phyloP scores from a whole-genome alignment of 2,113 vertebrate species.

The Emydura subglobosa region DNA sequence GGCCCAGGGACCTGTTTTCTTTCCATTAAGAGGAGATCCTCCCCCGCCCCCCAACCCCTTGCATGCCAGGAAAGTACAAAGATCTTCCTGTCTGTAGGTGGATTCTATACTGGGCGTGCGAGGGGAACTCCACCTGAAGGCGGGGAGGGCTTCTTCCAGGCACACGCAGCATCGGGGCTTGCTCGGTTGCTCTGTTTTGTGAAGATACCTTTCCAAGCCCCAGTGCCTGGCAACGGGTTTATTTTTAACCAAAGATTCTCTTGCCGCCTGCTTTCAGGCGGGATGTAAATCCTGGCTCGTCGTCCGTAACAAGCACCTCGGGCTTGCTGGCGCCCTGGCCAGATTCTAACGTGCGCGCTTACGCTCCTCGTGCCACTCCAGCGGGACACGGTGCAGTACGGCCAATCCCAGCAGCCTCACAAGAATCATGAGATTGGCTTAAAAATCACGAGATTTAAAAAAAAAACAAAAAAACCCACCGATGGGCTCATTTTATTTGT shows the following conservation, averaged over 20 bases:
- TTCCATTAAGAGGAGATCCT: conserved; percentile 64
- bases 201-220: neutral
- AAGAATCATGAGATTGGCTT: neutral
- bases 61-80: neutral
- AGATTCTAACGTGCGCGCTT: no score
- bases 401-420: neutral
- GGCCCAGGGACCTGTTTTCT: neutral
- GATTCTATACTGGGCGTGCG: conserved; percentile 29
- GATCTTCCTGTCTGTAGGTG: conserved; percentile 72
- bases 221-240: rapidly evolving
- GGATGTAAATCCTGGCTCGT: no score
- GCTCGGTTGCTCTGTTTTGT: neutral
- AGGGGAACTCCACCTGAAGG: conserved; percentile 21
- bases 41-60: neutral
- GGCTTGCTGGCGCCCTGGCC: no score
- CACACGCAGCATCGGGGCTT: neutral
- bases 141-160: neutral
- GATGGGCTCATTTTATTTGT: neutral
- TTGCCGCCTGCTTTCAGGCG: neutral
- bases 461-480: neutral
- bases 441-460: neutral
- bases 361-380: no score
- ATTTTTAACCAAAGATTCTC: neutral
- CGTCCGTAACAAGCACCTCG: no score
- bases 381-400: no score